Conservation (phyloP, 1,140 invertebrate species). For the Drosophila pallidifrons region DNA sequence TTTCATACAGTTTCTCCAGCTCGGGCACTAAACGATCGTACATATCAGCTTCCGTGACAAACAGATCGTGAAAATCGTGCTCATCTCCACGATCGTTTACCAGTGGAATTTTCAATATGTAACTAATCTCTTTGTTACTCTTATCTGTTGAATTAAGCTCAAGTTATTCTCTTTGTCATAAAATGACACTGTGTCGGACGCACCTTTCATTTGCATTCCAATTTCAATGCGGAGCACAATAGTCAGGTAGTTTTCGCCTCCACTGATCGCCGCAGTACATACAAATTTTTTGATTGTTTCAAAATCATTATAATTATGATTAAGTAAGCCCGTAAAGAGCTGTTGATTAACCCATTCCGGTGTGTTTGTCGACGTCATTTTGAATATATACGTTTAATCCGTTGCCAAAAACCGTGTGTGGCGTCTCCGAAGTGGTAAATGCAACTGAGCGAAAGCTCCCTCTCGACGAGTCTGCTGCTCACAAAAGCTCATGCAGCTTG, state of each 20-base stretch:
- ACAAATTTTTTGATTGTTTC: slow-evolving; percentile 53
- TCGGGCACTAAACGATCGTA: slow-evolving; percentile 66
- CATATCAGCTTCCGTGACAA: slow-evolving; percentile 60
- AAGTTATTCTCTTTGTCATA: not conserved
- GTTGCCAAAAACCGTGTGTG: slow-evolving; percentile 9
- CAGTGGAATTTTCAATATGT: slow-evolving; percentile 69
- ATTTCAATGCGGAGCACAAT: slow-evolving; percentile 67
- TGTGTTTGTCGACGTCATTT: slow-evolving; percentile 32
- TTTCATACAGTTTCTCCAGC: slow-evolving; percentile 61
- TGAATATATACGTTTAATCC: not conserved
- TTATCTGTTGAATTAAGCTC: slow-evolving; percentile 47
- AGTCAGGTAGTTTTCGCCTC: slow-evolving; percentile 74
- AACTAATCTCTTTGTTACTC: slow-evolving; percentile 46
- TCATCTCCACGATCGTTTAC: slow-evolving; percentile 52
- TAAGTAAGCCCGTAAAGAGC: slow-evolving; percentile 83
- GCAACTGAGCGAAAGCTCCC: slow-evolving; percentile 41
- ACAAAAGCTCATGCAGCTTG: slow-evolving; percentile 14
- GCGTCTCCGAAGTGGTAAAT: not conserved
- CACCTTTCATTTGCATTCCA: slow-evolving; percentile 62
- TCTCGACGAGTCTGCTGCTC: not conserved
- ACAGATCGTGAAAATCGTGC: slow-evolving; percentile 61
- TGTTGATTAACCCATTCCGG: slow-evolving; percentile 85
- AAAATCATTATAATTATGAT: slow-evolving; percentile 72
- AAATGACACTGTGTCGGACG: not conserved
- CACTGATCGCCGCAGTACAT: slow-evolving; percentile 51